Evolutionary conservation across 2,797 vertebrate genomes (phyloP), one percentile per base, ranked within the genome.

Genomic region (Oryzias sinensis): DNA sequence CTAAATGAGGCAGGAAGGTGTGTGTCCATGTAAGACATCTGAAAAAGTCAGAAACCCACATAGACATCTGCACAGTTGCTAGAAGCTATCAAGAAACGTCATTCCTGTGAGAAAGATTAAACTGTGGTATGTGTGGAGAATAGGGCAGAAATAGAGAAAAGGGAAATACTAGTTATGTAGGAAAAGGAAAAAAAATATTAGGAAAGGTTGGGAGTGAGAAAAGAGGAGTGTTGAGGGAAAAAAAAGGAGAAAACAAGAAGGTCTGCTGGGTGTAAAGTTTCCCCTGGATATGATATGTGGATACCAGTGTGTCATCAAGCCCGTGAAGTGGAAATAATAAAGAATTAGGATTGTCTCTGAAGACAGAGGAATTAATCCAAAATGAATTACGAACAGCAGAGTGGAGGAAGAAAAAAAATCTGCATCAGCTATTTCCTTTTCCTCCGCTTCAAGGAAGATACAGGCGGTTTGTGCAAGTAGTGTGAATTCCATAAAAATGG

Each of bases 281-380:
- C 84, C 82, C 74, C 77, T 83, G 82, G 78, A 85, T 87, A 79
- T 88, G 86, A 90, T 88, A 86, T 85, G 86, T 84, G 85, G 83
- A 88, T 87, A 85, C 78, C 81, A 76, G 84, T 81, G 89, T 90
- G 88, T 88, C 90, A 90, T 90, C 85, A 82, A 83, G 73, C 74
- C 86, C 87, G 79, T 89, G 83, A 89, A 89, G 85, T 90, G 87
- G 88, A 91, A 91, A 92, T 90, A 90, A 90, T 88, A 90, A 88
- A 89, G 87, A 91, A 89, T 88, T 90, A 88, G 87, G 81, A 88
- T 90, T 80, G 84, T 90, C 89, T 91, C 88, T 80, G 85, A 90
- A 90, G 89, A 91, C 85, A 73, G 68, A 86, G 65, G 84, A 91
- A 91, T 90, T 91, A 90, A 91, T 90, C 84, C 88, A 90, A 91